Base-by-base conservation (phyloP, 2,888 invertebrate species). In the Catotricha subobsoleta region DNA sequence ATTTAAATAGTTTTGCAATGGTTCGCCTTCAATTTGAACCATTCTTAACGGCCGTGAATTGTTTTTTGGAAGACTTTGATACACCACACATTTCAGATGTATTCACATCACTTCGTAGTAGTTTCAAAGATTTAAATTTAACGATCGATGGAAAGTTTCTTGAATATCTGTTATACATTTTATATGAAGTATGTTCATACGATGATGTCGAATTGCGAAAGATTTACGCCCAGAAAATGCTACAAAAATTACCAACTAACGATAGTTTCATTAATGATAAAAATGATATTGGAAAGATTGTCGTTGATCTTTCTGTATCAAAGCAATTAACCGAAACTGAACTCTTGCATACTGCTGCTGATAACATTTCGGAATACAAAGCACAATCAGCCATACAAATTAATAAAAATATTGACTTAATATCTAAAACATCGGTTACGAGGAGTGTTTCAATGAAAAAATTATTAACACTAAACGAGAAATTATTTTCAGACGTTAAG, bases 101-200 rank as follows among this genome's bases (percentile, higher is more conserved):
- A 1, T 54, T 28, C 58, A 46, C 42, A 44, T 7, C 25, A 6
- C 9, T 8, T 23, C 23, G 36, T 3, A 23, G 16, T 9, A 36
- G 19, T 45, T 3, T 44, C 58, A 1, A 29, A 37, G 54, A 8
- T 44, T 43, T 27, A 41, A 43, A 2, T 43, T 51, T 2, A 47
- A 48, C 5, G 37, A 45, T 42, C 20, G 19, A 39, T 23, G 19
- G 43, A 29, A 20, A 51, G 5, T 13, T 53, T 13, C 12, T 48
- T 1, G 52, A 51, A 3, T 56, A 58, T 44, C 51, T 62, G 5
- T 42, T 68, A 18, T 54, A 64, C 13, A 57, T 65, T 36, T 50
- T 68, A 33, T 69, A 66, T 44, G 65, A 67, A 47, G 48, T 49
- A 1, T 61, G 67, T 16, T 52, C 62, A 0, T 42, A 54, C 5